Percentiles rank a stretch among this genome's conserved stretches.
Conservation (phyloP, 2,797 vertebrate species). For the Capromys pilorides region DNA sequence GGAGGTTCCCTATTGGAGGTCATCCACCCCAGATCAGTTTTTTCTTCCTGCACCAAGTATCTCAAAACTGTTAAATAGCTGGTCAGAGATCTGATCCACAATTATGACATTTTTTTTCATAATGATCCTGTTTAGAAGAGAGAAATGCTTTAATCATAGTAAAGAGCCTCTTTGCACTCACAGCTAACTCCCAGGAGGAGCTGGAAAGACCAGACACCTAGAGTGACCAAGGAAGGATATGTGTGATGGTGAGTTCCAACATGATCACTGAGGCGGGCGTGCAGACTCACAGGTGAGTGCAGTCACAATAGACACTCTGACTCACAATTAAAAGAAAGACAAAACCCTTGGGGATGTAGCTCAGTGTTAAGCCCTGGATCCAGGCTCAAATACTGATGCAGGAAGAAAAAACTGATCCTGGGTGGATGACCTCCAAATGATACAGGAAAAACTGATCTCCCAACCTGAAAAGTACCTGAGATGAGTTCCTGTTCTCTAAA, state of each 20-base stretch:
- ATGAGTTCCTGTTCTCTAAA: no score
- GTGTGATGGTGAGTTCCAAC: not conserved
- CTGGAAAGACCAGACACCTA: not conserved
- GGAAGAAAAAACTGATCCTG: no score
- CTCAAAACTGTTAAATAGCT: not conserved
- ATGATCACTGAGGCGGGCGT: no score
- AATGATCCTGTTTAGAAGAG: not conserved
- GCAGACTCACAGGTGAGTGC: not conserved
- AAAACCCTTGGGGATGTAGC: no score
- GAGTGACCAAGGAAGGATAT: not conserved
- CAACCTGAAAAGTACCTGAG: no score
- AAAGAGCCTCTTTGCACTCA: not conserved
- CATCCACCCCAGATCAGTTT: no score
- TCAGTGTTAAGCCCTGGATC: no score
- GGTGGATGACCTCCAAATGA: no score
- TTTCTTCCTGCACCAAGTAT: no score
- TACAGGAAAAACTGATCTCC: no score
- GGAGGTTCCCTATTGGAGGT: no score
- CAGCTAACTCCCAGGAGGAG: not conserved
- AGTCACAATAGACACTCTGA: not conserved
- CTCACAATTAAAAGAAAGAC: not conserved
- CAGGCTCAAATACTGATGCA: no score
- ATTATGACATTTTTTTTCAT: not conserved
- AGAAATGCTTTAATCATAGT: not conserved
- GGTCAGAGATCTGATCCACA: not conserved